Evolutionary conservation across 2,888 invertebrate genomes (phyloP).

Genomic region (Drosophila phalerata): DNA sequence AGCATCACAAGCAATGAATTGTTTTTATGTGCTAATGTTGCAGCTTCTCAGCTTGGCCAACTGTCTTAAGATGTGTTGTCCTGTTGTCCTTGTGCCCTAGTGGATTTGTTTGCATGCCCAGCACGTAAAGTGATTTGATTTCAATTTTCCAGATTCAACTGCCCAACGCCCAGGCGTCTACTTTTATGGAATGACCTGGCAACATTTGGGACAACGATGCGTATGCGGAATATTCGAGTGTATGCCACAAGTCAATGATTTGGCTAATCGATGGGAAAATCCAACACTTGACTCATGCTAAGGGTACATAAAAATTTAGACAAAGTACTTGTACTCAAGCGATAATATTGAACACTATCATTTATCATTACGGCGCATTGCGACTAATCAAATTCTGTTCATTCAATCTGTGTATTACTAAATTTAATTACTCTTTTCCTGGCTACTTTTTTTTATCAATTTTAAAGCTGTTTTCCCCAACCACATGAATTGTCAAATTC

Average conservation of each 20-base stretch:
- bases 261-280: conserved; percentile 56
- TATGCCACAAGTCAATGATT: conserved; percentile 17
- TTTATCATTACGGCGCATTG: conserved; percentile 23
- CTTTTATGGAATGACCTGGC: conserved; percentile 59
- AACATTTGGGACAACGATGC: conserved; percentile 53
- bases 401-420: conserved; percentile 5
- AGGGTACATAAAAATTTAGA: conserved; percentile 10
- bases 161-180: conserved; percentile 65
- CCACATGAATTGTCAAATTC: neutral
- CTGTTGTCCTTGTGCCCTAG: conserved; percentile 19
- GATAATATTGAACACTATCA: conserved; percentile 21
- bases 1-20: conserved; percentile 76
- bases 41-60: conserved; percentile 18
- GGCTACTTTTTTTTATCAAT: conserved; percentile 2
- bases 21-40: conserved; percentile 80
- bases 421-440: conserved; percentile 3
- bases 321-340: conserved; percentile 2
- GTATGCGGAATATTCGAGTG: conserved; percentile 32
- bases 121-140: conserved; percentile 84
- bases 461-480: neutral
- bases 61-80: conserved; percentile 15
- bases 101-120: conserved; percentile 70
- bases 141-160: conserved; percentile 80
- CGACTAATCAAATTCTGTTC: conserved; percentile 3
- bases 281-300: conserved; percentile 30